Conservation (phyloP, 1,140 invertebrate species). For the Drosophila pseudoobscura region DNA sequence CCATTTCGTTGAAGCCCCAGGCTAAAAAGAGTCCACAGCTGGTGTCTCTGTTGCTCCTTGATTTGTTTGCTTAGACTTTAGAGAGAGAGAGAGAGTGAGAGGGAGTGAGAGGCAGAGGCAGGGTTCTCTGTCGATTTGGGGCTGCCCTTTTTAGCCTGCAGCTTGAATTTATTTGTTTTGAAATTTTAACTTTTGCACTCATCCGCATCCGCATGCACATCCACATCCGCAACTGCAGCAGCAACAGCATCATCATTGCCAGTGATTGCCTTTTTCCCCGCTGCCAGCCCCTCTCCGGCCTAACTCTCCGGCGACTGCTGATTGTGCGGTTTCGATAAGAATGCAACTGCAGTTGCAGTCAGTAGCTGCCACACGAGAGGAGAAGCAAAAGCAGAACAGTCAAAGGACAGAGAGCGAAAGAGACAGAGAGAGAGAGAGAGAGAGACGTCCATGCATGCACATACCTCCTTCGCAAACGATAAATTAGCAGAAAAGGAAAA, state of each 20-base stretch:
- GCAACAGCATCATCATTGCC: conserved; percentile 48
- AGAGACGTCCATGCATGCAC: neutral
- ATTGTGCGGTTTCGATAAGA: conserved; percentile 80
- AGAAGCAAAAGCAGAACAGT: conserved; percentile 3
- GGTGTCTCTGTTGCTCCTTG: conserved; percentile 63
- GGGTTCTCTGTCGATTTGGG: conserved; percentile 42
- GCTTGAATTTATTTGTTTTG: conserved; percentile 81
- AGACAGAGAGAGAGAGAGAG: neutral
- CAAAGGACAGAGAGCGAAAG: conserved; percentile 1
- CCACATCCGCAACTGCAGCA: conserved; percentile 13
- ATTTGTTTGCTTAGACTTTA: conserved; percentile 69
- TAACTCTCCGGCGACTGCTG: conserved; percentile 47
- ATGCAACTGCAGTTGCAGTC: conserved; percentile 65
- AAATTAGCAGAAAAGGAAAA: conserved; percentile 59
- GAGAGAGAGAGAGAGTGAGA: neutral
- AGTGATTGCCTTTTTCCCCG: conserved; percentile 57
- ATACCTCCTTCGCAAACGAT: conserved; percentile 22
- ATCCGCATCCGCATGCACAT: conserved; percentile 35
- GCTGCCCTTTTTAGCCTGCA: conserved; percentile 76
- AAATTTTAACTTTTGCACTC: conserved; percentile 76
- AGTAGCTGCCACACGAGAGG: conserved; percentile 14
- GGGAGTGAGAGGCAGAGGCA: too few relatives aligned
- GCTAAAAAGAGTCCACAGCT: conserved; percentile 51
- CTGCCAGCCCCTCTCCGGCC: neutral
- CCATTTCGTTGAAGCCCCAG: conserved; percentile 62